A percentile compares a stretch with the other conserved stretches of the same genome.
Conservation (phyloP, 2,888 invertebrate species). For the Odontocolon sp. region DNA sequence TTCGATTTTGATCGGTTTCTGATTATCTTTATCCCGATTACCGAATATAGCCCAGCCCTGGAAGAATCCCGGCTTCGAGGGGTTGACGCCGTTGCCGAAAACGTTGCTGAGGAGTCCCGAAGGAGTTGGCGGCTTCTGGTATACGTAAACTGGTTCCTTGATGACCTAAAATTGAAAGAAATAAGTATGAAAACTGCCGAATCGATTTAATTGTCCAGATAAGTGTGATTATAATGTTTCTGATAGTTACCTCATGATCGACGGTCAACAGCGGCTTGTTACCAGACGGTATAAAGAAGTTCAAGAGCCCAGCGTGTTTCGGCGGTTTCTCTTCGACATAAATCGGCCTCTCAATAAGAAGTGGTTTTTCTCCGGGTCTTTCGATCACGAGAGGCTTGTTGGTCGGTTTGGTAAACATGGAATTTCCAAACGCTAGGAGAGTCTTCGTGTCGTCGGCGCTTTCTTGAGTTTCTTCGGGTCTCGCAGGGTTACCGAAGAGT, state of each 20-base stretch:
- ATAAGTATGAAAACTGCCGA: background rate
- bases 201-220: too few relatives aligned
- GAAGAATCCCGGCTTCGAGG: conserved; percentile 8
- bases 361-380: conserved; percentile 46
- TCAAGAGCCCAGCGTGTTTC: background rate
- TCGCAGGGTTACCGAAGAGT: conserved; percentile 46
- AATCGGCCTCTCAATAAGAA: conserved; percentile 54
- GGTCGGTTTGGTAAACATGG: conserved; percentile 15
- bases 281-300: conserved; percentile 6
- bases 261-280: conserved; percentile 21
- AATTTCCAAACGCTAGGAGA: conserved; percentile 9
- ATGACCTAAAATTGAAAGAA: conserved; percentile 40
- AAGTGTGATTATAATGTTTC: too few relatives aligned
- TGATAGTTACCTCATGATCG: conserved; percentile 48
- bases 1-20: background rate
- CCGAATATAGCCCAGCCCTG: conserved; percentile 25
- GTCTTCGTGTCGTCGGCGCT: conserved; percentile 1
- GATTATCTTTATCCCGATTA: too few relatives aligned
- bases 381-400: conserved; percentile 55
- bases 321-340: conserved; percentile 51
- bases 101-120: conserved; percentile 20
- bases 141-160: conserved; percentile 55
- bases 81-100: background rate
- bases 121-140: conserved; percentile 36
- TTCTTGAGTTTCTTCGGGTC: conserved; percentile 7